Evolutionary conservation across 2,797 vertebrate genomes (phyloP), one percentile per base, ranked within the genome.

Genomic region (Karalla daura): DNA sequence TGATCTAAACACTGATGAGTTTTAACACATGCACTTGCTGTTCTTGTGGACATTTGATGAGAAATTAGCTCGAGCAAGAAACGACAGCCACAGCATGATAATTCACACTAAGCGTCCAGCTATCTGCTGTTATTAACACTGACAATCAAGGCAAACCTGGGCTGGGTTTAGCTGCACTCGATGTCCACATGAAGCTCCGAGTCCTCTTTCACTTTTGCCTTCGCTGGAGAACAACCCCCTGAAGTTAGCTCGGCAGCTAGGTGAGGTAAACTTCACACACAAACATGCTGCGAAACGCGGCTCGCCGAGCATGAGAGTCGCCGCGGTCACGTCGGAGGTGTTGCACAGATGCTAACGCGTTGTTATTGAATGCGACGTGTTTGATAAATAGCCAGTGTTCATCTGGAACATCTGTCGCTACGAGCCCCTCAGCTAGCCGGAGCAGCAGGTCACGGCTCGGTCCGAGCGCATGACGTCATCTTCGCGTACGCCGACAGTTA

Each of bases 401-500:
- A 1, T 6, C 44, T 18, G 55, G 27, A 76, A 78, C 77, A 78
- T 87, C 67, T 82, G 82, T 62, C 17, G 63, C 49, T 32, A n/a
- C 30, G 53, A 63, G 73, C 43, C 72, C 49, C 55, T 87, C n/a
- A 89, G 87, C 87, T 80, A 80, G 73, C 70, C 61, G 9, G 76
- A 83, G 84, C 83, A 80, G 83, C 80, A 58, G 89, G 85, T 91
- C 86, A 88, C 64, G 72, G 85, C 77, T 80, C 58, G 59, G 85
- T 85, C 72, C 73, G 64, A 77, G 39, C 55, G 67, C 28, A 39
- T 91, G 84, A 89, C 88, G 89, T 92, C 87, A 92, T 68, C n/a
- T 17, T 36, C 39, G 2, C 47, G 66, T 56, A 71, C 14, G 67
- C 39, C 36, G 37, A 27, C 14, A 27, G 33, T 13, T 30, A 1